Evolutionary conservation across 2,113 vertebrate species (phyloP).

Genomic region (Rhinoptilus africanus): DNA sequence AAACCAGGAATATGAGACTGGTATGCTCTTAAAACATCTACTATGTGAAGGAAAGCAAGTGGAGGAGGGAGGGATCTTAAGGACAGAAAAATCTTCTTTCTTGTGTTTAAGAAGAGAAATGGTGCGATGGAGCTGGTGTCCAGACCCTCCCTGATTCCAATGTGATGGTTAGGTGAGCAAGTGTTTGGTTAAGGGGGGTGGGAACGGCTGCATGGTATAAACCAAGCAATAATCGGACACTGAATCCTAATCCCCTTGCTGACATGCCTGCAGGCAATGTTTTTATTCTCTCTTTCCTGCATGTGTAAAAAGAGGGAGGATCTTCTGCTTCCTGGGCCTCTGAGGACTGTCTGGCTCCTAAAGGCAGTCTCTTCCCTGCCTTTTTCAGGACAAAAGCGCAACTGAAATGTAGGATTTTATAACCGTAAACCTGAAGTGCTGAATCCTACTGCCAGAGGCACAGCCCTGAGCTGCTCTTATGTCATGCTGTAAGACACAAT

Average conservation of each 20-base stretch:
- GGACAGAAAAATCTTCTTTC: background rate
- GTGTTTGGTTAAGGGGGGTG: background rate
- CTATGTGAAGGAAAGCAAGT: background rate
- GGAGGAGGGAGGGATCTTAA: background rate
- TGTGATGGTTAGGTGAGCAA: background rate
- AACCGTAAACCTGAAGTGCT: background rate
- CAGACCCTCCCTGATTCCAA: background rate
- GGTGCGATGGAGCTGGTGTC: background rate
- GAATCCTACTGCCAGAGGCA: background rate
- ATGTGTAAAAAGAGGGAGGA: background rate
- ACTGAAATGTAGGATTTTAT: background rate
- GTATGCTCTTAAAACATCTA: background rate
- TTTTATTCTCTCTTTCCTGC: conserved; percentile 25
- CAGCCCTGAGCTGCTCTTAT: background rate
- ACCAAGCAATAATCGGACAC: background rate
- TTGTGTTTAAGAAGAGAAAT: background rate
- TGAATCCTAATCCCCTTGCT: conserved; percentile 13
- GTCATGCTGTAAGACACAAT: background rate
- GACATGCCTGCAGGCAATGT: conserved; percentile 29
- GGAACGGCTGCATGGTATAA: background rate
- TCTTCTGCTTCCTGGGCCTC: background rate
- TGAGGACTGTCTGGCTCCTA: background rate
- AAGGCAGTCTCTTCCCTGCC: background rate
- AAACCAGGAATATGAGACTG: background rate
- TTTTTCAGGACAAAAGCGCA: background rate